Evolutionary conservation across 2,888 invertebrate species (phyloP).

Genomic region (Sinodicranocentrus sp.): DNA sequence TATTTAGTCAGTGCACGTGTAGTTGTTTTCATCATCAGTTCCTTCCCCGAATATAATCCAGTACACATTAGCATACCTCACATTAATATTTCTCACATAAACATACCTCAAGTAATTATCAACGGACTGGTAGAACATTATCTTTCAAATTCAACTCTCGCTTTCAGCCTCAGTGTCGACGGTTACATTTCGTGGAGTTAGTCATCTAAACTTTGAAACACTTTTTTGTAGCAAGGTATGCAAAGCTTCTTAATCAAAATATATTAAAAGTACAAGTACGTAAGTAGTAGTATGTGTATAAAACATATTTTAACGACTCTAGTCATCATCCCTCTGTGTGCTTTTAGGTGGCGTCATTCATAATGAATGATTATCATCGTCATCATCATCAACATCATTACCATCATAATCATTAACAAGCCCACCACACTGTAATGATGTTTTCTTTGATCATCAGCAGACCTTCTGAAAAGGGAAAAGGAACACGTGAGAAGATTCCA

Average conservation of each 20-base stretch:
- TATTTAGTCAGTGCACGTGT: too few species aligned
- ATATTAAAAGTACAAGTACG: too few species aligned
- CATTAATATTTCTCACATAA: too few species aligned
- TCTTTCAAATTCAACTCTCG: not conserved
- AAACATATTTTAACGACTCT: constrained; percentile 11
- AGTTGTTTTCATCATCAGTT: not conserved
- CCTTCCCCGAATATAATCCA: too few species aligned
- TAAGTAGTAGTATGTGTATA: not conserved
- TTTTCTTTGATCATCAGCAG: constrained; percentile 27
- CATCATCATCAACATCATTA: constrained; percentile 24
- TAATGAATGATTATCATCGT: constrained; percentile 21
- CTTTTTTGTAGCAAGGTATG: too few species aligned
- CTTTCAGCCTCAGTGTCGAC: not conserved
- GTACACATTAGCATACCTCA: too few species aligned
- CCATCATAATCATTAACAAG: constrained; percentile 36
- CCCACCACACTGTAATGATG: constrained; percentile 19
- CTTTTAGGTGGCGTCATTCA: constrained; percentile 16
- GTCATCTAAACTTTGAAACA: too few species aligned
- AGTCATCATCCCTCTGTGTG: not conserved
- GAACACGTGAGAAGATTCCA: not conserved
- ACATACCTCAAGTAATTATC: constrained; percentile 28
- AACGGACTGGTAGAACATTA: not conserved
- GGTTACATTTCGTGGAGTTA: too few species aligned
- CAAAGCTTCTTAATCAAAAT: too few species aligned
- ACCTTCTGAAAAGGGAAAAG: not conserved